Percentiles rank a stretch among this genome's conserved stretches.
phyloP scores from a whole-genome alignment of 2,113 vertebrate genomes.

The Thalassoma bifasciatum region DNA sequence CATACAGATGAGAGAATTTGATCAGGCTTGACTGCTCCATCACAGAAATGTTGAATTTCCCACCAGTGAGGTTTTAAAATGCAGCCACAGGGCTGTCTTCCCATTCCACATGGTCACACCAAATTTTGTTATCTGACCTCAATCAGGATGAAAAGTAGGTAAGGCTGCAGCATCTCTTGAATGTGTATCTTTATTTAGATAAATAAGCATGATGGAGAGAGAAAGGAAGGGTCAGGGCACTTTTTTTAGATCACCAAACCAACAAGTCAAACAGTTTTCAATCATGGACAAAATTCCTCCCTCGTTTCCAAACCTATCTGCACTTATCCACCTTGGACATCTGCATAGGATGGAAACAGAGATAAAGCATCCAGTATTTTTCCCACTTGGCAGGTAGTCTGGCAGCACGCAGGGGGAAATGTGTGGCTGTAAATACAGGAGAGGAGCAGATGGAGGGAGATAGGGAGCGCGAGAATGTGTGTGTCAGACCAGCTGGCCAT shows the following conservation, averaged over 20 bases:
- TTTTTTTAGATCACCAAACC: no score
- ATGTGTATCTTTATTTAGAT: no score
- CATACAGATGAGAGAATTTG: constrained; percentile 4
- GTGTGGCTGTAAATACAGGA: constrained; percentile 1
- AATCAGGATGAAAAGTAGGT: neutral
- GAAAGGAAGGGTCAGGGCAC: neutral
- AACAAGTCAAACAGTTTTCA: no score
- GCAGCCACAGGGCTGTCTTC: neutral
- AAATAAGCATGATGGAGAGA: neutral
- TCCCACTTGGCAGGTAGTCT: neutral
- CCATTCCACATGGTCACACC: neutral
- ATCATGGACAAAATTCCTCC: neutral
- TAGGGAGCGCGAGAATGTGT: neutral
- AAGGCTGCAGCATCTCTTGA: no score
- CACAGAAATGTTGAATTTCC: constrained; percentile 1
- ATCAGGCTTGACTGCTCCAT: neutral
- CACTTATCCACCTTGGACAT: neutral
- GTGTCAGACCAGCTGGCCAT: neutral
- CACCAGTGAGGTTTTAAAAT: neutral
- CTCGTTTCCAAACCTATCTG: neutral
- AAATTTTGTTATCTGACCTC: neutral
- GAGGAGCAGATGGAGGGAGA: neutral
- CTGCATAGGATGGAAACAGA: neutral
- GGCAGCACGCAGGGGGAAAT: neutral
- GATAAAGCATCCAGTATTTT: neutral